Conservation (phyloP, 2,113 vertebrate genomes). For the Bungarus multicinctus region DNA sequence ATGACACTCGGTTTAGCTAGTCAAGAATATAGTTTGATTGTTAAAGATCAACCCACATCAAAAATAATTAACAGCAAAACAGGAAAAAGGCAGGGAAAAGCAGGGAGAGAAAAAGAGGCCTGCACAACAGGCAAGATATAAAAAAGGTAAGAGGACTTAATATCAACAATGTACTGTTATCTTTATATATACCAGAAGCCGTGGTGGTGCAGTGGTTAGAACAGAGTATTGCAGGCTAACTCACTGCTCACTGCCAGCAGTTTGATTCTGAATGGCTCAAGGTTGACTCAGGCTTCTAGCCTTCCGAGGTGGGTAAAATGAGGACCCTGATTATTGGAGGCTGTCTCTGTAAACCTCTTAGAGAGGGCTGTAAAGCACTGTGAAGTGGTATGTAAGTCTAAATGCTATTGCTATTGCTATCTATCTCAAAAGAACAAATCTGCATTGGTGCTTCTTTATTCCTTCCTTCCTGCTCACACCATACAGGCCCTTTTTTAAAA, state of each 20-base stretch:
- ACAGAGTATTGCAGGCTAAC: not conserved
- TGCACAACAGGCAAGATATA: not conserved
- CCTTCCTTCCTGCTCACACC: not conserved
- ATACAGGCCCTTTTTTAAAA: not conserved
- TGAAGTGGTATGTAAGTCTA: not conserved
- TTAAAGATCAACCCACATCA: not conserved
- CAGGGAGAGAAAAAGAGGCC: not conserved
- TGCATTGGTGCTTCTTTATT: not conserved
- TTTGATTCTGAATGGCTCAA: not conserved
- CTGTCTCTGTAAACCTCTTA: not conserved
- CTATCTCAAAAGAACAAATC: not conserved
- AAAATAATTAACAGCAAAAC: not conserved
- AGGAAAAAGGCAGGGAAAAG: not conserved
- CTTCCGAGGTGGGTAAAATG: not conserved
- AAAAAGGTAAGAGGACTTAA: not conserved
- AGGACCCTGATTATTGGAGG: not conserved
- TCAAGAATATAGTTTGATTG: not conserved
- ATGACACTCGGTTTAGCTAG: not conserved
- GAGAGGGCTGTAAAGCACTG: not conserved
- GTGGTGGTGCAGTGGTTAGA: not conserved
- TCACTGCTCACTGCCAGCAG: not conserved
- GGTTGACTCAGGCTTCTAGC: not conserved
- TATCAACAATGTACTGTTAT: not conserved
- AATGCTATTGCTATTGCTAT: not conserved
- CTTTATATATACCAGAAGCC: not conserved